phyloP scores from a whole-genome alignment of 2,888 invertebrate species.

The Aspidiotus destructor region DNA sequence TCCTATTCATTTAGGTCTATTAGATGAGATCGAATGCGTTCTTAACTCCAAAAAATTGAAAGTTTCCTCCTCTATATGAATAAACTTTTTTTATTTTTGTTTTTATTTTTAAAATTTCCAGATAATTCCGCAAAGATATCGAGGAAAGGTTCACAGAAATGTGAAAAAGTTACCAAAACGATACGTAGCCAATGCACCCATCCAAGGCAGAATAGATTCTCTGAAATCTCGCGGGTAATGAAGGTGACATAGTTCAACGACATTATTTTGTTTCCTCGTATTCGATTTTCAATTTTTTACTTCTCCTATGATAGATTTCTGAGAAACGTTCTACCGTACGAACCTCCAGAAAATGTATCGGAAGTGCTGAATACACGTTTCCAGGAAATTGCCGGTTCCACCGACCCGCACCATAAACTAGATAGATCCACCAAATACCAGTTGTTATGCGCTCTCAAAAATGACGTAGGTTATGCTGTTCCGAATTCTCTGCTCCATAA shows the following conservation, averaged over 20 bases:
- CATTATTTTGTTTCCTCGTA: neutral
- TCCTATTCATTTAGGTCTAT: no score
- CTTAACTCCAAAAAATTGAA: no score
- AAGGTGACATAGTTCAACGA: neutral
- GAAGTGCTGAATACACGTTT: slow-evolving; percentile 55
- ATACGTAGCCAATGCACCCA: neutral
- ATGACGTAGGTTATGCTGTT: slow-evolving; percentile 63
- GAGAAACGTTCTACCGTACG: slow-evolving; percentile 62
- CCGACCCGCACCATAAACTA: slow-evolving; percentile 43
- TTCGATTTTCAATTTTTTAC: neutral
- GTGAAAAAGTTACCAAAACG: slow-evolving; percentile 15
- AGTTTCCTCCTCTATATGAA: no score
- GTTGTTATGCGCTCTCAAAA: slow-evolving; percentile 58
- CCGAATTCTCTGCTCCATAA: slow-evolving; percentile 73
- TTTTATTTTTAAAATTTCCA: neutral
- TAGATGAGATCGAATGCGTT: no score
- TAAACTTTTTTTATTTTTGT: slow-evolving; percentile 5
- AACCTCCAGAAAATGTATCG: slow-evolving; percentile 57
- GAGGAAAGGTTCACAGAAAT: neutral
- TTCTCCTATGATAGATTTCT: slow-evolving; percentile 49
- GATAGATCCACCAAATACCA: slow-evolving; percentile 51
- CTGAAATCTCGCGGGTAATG: slow-evolving; percentile 15
- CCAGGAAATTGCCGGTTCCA: slow-evolving; percentile 45
- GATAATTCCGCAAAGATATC: neutral
- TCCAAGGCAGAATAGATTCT: slow-evolving; percentile 12